These are phyloP conservation scores for Hemithea aestivaria DNA, from an alignment of 2,888 invertebrate genomes.

Conservation along the genomic window DNA sequence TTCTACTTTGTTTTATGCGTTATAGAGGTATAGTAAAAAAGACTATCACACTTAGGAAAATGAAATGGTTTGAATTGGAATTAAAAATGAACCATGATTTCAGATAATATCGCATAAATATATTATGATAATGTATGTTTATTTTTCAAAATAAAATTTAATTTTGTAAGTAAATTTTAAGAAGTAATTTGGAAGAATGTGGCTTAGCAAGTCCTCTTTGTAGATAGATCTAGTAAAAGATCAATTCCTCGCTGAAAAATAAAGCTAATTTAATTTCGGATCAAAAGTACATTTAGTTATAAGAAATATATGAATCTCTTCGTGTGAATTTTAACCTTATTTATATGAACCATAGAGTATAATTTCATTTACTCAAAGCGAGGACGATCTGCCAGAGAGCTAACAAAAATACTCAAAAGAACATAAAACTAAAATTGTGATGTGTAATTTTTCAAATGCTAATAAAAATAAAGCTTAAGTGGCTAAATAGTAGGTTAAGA, in stretches of 20 bases:
- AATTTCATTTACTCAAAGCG: constrained; percentile 26
- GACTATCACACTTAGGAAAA: too few relatives aligned
- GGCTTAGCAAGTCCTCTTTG: constrained; percentile 5
- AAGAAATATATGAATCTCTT: neutral
- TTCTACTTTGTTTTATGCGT: too few relatives aligned
- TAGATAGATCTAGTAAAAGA: constrained; percentile 17
- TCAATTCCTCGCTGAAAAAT: constrained; percentile 25
- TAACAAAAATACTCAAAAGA: constrained; percentile 59
- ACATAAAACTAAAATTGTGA: constrained; percentile 40
- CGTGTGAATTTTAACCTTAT: too few relatives aligned
- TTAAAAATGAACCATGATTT: too few relatives aligned
- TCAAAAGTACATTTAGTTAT: neutral
- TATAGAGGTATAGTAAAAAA: too few relatives aligned
- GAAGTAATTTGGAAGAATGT: constrained; percentile 9
- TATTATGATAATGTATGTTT: too few relatives aligned
- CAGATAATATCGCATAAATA: too few relatives aligned
- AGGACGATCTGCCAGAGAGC: constrained; percentile 48
- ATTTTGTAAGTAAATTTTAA: too few relatives aligned
- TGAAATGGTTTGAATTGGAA: too few relatives aligned
- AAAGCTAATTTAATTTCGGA: neutral
- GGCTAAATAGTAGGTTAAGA: constrained; percentile 68
- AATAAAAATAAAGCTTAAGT: constrained; percentile 58
- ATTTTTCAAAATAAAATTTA: too few relatives aligned
- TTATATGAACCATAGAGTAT: neutral
- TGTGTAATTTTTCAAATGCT: constrained; percentile 58